Evolutionary conservation across 1,140 invertebrate genomes (phyloP), one percentile per base, ranked within the genome.

Genomic region (Drosophila malerkotliana): DNA sequence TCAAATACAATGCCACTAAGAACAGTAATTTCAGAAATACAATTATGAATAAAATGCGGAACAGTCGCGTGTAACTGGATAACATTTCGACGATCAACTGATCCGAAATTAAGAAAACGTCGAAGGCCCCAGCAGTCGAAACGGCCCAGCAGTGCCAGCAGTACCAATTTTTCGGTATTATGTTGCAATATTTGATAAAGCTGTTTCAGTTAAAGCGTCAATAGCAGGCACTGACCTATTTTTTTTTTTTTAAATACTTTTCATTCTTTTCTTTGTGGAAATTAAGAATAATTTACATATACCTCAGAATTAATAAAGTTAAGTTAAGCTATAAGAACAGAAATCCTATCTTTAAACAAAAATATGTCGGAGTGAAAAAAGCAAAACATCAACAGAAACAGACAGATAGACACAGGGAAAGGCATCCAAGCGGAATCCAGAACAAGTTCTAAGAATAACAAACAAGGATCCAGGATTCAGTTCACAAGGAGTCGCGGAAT

Each of bases 131-230:
- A 34, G 12, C 10, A 37, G 32, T 34, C 32, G 32, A 21, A 21
- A 21, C 28, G 8, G 28, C 28, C 28, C 28, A 30, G 10, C 4
- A 26, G 14, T 21, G 21, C 18, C 52, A 32, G 18, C 4, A 30
- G 28, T 21, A n/a, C 6, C 21, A 21, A 21, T 21, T 8, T 30
- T 12, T 18, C 48, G 57, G 7, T n/a, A 37, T 41, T 21, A 37
- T 47, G 49, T 5, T 15, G 44, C 30, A 59, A 69, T 77, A 68
- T 73, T 82, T 82, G 56, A 61, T 77, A 68, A 82, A 82, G 66
- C 54, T 66, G 69, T 77, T 81, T 72, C 59, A 28, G 6, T 4
- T 28, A 1, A 7, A 28, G 6, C 26, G 12, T 14, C n/a, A 7
- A 14, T 14, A 4, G 12, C 6, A 44, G 8, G 34, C 34, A 37